phyloP scores from a whole-genome alignment of 1,140 invertebrate species.

The Coenobita brevimanus region DNA sequence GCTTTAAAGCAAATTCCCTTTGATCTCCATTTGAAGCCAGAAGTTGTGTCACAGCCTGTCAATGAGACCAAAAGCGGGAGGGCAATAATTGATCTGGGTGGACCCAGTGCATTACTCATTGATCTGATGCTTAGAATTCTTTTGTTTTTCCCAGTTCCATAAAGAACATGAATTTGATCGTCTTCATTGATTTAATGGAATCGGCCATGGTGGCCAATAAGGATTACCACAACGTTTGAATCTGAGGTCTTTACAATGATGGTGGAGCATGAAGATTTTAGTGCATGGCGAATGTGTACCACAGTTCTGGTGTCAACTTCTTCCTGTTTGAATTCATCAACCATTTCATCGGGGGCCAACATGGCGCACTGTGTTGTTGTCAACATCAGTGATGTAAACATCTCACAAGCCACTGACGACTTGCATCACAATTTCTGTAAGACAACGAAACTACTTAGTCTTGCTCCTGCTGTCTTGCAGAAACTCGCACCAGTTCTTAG shows the following conservation, averaged over 20 bases:
- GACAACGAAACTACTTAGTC: slow-evolving; percentile 8
- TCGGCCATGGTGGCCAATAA: not conserved
- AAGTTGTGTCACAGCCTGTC: too few species aligned
- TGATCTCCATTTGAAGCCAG: too few species aligned
- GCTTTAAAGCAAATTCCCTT: too few species aligned
- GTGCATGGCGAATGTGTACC: slow-evolving; percentile 6
- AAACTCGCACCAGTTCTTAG: too few species aligned
- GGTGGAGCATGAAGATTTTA: slow-evolving; percentile 1
- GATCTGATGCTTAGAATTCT: not conserved
- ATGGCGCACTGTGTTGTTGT: slow-evolving; percentile 10
- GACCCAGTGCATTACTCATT: not conserved
- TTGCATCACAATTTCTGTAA: slow-evolving; percentile 5
- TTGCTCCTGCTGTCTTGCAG: slow-evolving; percentile 14
- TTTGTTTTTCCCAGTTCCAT: slow-evolving; percentile 1
- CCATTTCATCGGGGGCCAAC: not conserved
- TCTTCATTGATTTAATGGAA: slow-evolving; percentile 7
- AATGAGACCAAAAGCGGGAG: not conserved
- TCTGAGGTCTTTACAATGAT: slow-evolving; percentile 29
- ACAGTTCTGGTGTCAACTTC: slow-evolving; percentile 14
- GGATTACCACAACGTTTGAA: slow-evolving; percentile 14
- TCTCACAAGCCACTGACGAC: not conserved
- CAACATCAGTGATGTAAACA: slow-evolving; percentile 13
- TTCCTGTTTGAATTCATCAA: not conserved
- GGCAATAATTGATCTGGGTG: not conserved
- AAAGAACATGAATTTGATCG: slow-evolving; percentile 8